Evolutionary conservation across 2,797 vertebrate genomes (phyloP).

Genomic region (Petrocephalus sullivani): DNA sequence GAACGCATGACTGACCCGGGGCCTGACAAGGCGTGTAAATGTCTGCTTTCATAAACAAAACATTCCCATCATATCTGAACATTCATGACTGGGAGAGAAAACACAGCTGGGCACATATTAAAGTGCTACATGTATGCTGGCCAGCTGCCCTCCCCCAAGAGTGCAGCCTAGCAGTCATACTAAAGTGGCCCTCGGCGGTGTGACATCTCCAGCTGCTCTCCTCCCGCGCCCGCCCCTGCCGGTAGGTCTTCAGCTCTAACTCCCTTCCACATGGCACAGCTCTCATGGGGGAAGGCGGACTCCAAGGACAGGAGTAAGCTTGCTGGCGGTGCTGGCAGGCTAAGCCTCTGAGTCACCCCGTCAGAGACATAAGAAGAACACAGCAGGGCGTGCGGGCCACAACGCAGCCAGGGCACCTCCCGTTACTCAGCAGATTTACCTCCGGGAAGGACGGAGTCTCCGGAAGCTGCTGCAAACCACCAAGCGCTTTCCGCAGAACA

Average conservation of each 20-base stretch:
- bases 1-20: not conserved
- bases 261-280: not conserved
- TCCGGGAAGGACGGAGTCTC: not conserved
- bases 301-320: conserved; percentile 5
- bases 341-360: conserved; percentile 13
- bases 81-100: not conserved
- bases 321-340: not conserved
- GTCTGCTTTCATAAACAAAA: not conserved
- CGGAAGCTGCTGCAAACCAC: not conserved
- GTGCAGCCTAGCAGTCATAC: not conserved
- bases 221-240: not conserved
- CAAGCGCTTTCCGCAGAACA: not conserved
- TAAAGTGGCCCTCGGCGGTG: not conserved
- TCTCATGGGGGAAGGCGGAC: not conserved
- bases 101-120: not conserved
- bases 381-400: not conserved
- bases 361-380: conserved; percentile 12
- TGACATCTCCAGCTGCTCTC: not conserved
- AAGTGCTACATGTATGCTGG: not conserved
- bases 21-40: not conserved
- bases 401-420: not conserved
- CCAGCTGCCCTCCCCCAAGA: not conserved
- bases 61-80: not conserved
- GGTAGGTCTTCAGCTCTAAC: not conserved
- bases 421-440: not conserved